Evolutionary conservation across 2,113 vertebrate species (phyloP), one percentile per base, ranked within the genome.

Genomic region (Columba janthina): DNA sequence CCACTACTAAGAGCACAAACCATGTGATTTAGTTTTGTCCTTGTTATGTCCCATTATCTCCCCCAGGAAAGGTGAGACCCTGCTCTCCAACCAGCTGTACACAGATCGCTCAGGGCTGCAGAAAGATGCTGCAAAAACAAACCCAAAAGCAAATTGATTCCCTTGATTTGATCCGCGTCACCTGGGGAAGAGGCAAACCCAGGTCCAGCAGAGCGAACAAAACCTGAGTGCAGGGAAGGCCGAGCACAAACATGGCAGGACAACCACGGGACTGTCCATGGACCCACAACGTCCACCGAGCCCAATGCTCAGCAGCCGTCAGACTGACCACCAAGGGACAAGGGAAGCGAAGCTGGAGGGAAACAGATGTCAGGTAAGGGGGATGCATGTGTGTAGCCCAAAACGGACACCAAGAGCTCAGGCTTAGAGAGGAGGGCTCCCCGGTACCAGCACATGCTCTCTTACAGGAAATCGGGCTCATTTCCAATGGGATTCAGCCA

Each of bases 181-280:
- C 28, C 7, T 29, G 10, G 17, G 12, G 24, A 51, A 0, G 4
- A 66, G 11, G 61, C 42, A 86, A 67, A 70, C 2, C 24, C 22
- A 24, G 46, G 34, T 1, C 24, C 1, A 5, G 10, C 36, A 26
- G 73, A 67, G 64, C 0, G 1, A 66, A 65, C 0, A 3, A 54
- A 32, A 50, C 25, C 36, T 46, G 36, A 29, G 38, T 5, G 4
- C 0, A 0, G 87, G 36, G 32, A 60, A 42, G 20, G 58, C 20
- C 6, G 26, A 56, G 34, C 38, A 40, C 4, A 36, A 60, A 53
- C 4, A 4, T 13, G 8, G n/a, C 4, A 1, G 56, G 44, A 46
- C 17, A 46, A 46, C 44, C 18, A 4, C 44, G 13, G 44, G 44
- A 46, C 44, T 46, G 17, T 46, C 44, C 44, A 46, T 19, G 44